Evolutionary conservation across 2,888 invertebrate genomes (phyloP), one percentile per base, ranked within the genome.

Genomic region (Eurytoma adleriae): DNA sequence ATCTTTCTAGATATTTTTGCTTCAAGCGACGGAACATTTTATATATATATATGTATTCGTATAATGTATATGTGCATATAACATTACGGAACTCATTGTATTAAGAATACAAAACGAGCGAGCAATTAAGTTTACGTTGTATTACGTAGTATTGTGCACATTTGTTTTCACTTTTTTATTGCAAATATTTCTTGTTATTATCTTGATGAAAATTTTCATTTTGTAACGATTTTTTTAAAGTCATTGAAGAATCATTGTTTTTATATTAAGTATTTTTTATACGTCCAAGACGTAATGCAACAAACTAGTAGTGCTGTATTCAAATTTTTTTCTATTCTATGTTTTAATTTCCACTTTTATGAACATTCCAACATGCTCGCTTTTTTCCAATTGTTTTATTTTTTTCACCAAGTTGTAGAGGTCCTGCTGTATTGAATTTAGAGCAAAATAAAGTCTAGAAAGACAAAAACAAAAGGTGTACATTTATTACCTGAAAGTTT

Each of bases 371-470:
- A 86, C 88, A 86, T 83, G 86, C 86, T 86, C 85, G 84, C 84
- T 86, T 85, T 84, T 85, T 86, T 87, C 85, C 85, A 86, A 84
- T 87, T 85, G 56, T 77, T 83, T 83, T 85, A 78, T 82, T 80
- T 78, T 82, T 82, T 81, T 82, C 40, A 72, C 67, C 18, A 81
- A 78, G n/a, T 89, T 90, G 89, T 90, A 90, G 88, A 90, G 87
- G 87, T 87, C 86, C 87, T 89, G 68, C 52, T 90, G 90, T 90
- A 90, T 88, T 89, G 86, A 85, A 89, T 90, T 90, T 89, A 88
- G 87, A 89, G 89, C 88, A 89, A 90, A 90, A 90, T 90, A 90
- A 90, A 90, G 89, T 90, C 90, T 90, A 90, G 89, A 90, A 90
- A 90, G 90, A 88, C 88, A 90, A 88, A 82, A 68, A 48, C 3